Base-by-base conservation (phyloP, 2,888 invertebrate species). In the Hesperia comma region DNA sequence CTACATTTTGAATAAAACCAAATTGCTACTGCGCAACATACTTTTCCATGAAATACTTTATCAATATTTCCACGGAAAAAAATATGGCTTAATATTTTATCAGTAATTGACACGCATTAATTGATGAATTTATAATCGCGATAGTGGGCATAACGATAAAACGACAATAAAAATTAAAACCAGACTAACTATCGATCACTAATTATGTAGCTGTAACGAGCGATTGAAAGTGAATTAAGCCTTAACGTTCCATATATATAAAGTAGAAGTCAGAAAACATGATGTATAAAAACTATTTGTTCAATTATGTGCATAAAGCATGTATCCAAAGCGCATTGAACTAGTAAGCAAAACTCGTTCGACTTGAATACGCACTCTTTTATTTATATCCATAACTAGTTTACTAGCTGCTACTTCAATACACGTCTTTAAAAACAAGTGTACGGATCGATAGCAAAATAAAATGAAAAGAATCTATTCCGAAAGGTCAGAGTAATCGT, bases 351-450 rank as follows among this genome's bases (percentile, higher is more conserved):
- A 64, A 63, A 64, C 64, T 58, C 41, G 64, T 10, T 58, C n/a
- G 51, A 64, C 64, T 64, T 53, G 64, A 64, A 64, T 58, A 64
- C 64, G 58, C 64, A 43, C 32, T 64, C 58, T 54, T 64, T 64
- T 58, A 58, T 33, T 64, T 58, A 51, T 43, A 53, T 58, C 41
- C 58, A 58, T 58, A 64, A 64, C 64, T 53, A 64, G 64, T 64
- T 64, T 64, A 53, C 19, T 53, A 58, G 53, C 43, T 19, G 43
- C 53, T 10, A 17, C 32, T 19, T 64, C 63, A 17, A 63, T 57
- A 21, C 57, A 37, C 56, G 33, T 64, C 40, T 53, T 58, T 54
- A 58, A 51, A 14, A 57, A 19, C 41, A 40, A 64, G 26, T 41
- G 53, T 32, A 53, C 49, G 19, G 19, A 53, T 37, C 19, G 14